Evolutionary conservation across 2,113 vertebrate species (phyloP).

Genomic region (Corythornis cristatus): DNA sequence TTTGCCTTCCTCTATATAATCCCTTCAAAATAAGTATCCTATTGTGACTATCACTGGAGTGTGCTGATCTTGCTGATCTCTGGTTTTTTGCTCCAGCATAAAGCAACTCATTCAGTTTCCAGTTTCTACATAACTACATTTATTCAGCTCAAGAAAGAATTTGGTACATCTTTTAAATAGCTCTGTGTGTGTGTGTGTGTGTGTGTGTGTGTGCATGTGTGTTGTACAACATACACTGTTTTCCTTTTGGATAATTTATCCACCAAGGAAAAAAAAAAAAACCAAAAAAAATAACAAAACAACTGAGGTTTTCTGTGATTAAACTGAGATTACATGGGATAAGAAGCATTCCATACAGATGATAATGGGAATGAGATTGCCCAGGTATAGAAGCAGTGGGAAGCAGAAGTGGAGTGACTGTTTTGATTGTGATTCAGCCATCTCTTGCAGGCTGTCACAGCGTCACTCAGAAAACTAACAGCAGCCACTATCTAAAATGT

Average conservation of each 20-base stretch:
- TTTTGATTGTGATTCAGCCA: background rate
- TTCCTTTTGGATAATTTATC: background rate
- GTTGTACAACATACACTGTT: background rate
- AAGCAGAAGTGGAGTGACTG: background rate
- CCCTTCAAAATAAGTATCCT: background rate
- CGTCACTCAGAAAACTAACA: no score
- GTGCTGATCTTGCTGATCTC: background rate
- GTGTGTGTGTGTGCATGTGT: no score
- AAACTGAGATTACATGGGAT: background rate
- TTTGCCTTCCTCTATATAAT: background rate
- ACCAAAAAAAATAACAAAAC: no score
- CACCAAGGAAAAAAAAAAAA: background rate
- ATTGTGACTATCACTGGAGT: rapidly evolving
- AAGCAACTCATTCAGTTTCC: background rate
- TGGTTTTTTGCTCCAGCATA: background rate
- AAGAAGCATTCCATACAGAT: background rate
- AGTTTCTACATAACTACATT: background rate
- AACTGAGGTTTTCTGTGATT: background rate
- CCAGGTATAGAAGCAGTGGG: background rate
- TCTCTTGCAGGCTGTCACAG: background rate
- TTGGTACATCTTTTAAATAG: background rate
- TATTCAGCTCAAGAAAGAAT: background rate
- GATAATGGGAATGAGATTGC: background rate
- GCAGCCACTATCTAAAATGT: no score
- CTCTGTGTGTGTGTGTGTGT: background rate